Evolutionary conservation across 2,888 invertebrate species (phyloP), one percentile per base, ranked within the genome.

Genomic region (Galerucella pusilla): DNA sequence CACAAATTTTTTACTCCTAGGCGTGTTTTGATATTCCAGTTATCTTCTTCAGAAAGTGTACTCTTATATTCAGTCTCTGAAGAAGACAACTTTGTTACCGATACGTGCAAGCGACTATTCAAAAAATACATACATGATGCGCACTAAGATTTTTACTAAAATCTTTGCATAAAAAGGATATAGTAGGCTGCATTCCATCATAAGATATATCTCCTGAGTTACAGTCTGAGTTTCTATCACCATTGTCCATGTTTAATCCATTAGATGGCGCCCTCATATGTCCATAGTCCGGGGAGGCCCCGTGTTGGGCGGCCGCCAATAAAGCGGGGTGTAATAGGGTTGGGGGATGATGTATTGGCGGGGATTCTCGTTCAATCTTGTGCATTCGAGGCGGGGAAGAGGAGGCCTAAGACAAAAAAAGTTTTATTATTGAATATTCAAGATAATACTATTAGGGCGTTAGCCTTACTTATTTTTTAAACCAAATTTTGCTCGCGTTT

Each of bases 111-210:
- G 4, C 49, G 14, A 49, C 35, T 67, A 70, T 57, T 52, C 54
- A 45, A 69, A 68, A 74, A 74, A 80, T 82, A 84, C 84, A 79
- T 85, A 85, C 85, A 83, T 85, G 83, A 68, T 82, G 81, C 67
- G 80, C 77, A 82, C 83, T 85, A 83, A 85, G 83, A 85, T 83
- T 84, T 84, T 85, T 83, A 74, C 83, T 80, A 83, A 83, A 84
- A 83, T 82, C 84, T 83, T 86, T 87, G 87, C 85, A 92, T 91
- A 91, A 92, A 95, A 96, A 96, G 94, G 96, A 96, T 95, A 97
- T 96, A 92, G 96, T 95, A 93, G 96, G 96, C 91, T 95, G 95
- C 90, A 95, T 92, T 88, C 96, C 96, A 89, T 96, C 97, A 91
- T 95, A 96, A 86, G 93, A 93, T 89, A 95, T 94, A 89, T 96